These are phyloP conservation scores for Amphimedon queenslandica DNA, from an alignment of 37 sponge, comb jelly and placozoan genomes.

Conservation along the genomic window DNA sequence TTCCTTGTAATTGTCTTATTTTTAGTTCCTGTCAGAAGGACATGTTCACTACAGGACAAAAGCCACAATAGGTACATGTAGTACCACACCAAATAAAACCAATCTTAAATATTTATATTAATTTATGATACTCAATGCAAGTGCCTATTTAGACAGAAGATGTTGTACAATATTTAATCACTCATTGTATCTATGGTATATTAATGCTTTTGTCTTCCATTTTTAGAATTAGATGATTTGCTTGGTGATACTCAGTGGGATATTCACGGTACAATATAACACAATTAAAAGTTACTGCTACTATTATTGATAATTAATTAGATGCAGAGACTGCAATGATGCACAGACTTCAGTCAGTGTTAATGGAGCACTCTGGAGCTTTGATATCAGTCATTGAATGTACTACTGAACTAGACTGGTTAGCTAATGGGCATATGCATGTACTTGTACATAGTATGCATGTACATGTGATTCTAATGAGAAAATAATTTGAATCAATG, in stretches of 20 bases:
- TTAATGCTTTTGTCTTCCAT: background rate
- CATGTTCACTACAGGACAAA: constrained; percentile 83
- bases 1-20: too few relatives aligned
- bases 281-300: background rate
- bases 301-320: background rate
- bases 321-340: constrained; percentile 91
- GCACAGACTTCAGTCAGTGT: constrained; percentile 88
- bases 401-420: constrained; percentile 95
- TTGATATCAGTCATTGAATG: constrained; percentile 75
- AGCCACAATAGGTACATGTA: constrained; percentile 57
- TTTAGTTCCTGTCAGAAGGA: constrained; percentile 68
- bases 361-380: constrained; percentile 62
- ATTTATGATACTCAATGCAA: too few relatives aligned
- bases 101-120: background rate
- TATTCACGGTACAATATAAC: constrained; percentile 52
- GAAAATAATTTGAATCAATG: too few relatives aligned
- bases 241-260: constrained; percentile 95
- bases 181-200: background rate
- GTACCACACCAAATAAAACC: background rate
- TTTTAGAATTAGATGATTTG: constrained; percentile 70
- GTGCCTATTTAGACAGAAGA: too few relatives aligned
- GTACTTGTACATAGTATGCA: background rate
- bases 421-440: background rate
- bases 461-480: too few relatives aligned
- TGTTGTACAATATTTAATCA: background rate